Base-by-base conservation (phyloP, 35 echinoderm and acorn worm species). In the Apostichopus parvimensis region DNA sequence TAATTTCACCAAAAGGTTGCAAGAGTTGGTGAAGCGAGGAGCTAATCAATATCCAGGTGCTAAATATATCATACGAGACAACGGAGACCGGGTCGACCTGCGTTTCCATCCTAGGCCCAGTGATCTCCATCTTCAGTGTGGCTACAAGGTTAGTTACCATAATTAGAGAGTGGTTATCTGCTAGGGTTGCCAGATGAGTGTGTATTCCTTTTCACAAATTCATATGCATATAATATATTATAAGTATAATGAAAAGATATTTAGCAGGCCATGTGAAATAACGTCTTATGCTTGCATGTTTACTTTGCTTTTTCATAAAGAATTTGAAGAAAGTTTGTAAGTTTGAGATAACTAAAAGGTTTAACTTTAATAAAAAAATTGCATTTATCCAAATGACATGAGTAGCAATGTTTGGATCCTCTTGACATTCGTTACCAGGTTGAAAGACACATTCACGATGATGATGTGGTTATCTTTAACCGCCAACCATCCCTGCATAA, bases 61-160 rank as follows among this genome's bases (percentile, higher is more conserved):
- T 53, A 99, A 99, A 62, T 99, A 99, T 91, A 99, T 99, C 95
- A 96, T 99, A 87, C 87, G 97, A 45, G 97, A 99, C 85, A 99
- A 99, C 25, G 97, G 97, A 9, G 97, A 99, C 65, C 91, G 97
- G 26, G 95, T 99, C 7, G 97, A 99, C 78, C 81, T 96, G 56
- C 78, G 97, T 1, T 99, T 93, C 61, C 97, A 99, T 52, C 97
- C 95, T 1, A 93, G 91, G 83, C 89, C 97, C 0, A 99, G 97
- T 57, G 97, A 99, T 80, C 93, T 99, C 24, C 97, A 99, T 89
- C 77, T 96, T 18, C 97, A 99, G 83, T 99, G 97, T 93, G 97
- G 97, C 56, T 99, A 99, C 92, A 99, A 93, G 93, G 97, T 98
- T 84, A 58, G 81, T 75, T 20, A 18, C 71, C n/a, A 75, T 22